phyloP scores from a whole-genome alignment of 2,888 invertebrate genomes.

The Cataglyphis cursor region DNA sequence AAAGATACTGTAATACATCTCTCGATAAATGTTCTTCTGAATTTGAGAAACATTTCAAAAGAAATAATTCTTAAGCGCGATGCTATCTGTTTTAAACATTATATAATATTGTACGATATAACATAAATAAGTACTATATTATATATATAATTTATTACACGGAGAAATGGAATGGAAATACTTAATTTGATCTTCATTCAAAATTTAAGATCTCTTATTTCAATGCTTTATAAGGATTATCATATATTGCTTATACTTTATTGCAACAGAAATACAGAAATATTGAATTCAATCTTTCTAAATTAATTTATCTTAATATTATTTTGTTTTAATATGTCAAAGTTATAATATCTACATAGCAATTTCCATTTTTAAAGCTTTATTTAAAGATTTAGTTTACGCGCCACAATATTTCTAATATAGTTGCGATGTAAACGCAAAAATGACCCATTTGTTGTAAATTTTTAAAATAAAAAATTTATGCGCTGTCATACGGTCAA shows the following conservation, averaged over 20 bases:
- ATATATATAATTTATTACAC: background rate
- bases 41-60: background rate
- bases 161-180: background rate
- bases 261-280: background rate
- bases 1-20: background rate
- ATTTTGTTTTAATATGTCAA: background rate
- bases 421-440: slow-evolving; percentile 15
- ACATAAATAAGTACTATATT: background rate
- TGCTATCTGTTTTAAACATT: background rate
- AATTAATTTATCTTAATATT: background rate
- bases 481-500: slow-evolving; percentile 27
- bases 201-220: background rate
- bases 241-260: slow-evolving; percentile 1
- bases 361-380: slow-evolving; percentile 12
- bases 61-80: background rate
- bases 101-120: background rate
- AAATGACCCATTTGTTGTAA: slow-evolving; percentile 25
- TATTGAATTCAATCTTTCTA: background rate
- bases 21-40: background rate
- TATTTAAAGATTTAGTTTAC: background rate
- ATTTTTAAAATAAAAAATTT: slow-evolving; percentile 35
- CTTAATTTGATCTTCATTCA: background rate
- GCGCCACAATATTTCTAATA: background rate
- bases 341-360: background rate
- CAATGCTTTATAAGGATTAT: background rate